Base-by-base conservation (phyloP, 64 coral and sea anemone species). In the Stichodactyla mertensii region DNA sequence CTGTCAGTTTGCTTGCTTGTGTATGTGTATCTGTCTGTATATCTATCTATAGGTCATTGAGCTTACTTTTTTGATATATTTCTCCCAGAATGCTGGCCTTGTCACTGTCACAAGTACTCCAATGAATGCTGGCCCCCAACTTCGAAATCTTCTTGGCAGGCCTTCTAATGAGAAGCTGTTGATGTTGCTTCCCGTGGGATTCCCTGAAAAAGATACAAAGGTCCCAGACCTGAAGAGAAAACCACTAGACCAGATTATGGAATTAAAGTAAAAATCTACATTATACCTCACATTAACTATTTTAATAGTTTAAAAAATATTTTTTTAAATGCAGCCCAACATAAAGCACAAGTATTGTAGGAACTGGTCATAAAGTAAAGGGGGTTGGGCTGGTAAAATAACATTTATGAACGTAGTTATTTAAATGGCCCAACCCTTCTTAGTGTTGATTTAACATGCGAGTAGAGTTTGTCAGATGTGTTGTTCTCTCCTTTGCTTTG, bases 51-150 rank as follows among this genome's bases (percentile, higher is more conserved):
- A 6, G 36, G 36, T 45, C 36, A 45, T 74, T 66, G 0, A 74
- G 78, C 7, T 81, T 28, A 55, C 36, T 16, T 79, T 79, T 8
- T 53, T 81, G 36, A 45, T 0, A 36, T 85, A 27, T 23, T 57
- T 31, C 61, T 64, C 14, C n/a, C 55, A 98, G 92, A 98, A 94
- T 58, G 95, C 92, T 79, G 95, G 95, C 51, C 82, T 98, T 79
- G 95, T 98, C 10, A 98, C 95, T 51, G 92, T 94, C 8, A 98
- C 95, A 4, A 94, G 89, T 13, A 98, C 95, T 13, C 95, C 95
- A 18, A 94, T 98, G 95, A 98, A 98, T 89, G 86, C 92, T 18
- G 95, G 95, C 9, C 95, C 95, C 31, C 88, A 61, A n/a, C 19
- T 98, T 55, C 57, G 95, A 26, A 67, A 87, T 58, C 87, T 98